phyloP scores from a whole-genome alignment of 2,797 vertebrate species.

The Prionace glauca region DNA sequence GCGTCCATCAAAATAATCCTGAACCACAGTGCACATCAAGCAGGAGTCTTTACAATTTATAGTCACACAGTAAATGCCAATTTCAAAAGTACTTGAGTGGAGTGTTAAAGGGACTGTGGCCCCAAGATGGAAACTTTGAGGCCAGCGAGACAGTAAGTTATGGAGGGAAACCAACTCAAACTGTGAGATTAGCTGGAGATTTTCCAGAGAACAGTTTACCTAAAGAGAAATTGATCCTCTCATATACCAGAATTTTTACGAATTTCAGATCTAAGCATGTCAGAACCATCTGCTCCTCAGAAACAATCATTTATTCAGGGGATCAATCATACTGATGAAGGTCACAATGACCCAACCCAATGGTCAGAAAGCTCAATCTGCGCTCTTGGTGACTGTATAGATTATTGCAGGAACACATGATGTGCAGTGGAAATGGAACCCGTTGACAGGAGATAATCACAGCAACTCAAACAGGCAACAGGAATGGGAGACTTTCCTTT shows the following conservation, averaged over 20 bases:
- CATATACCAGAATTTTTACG: not conserved
- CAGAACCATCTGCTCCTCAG: not conserved
- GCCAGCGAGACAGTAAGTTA: not conserved
- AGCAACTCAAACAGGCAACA: not conserved
- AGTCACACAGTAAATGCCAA: not conserved
- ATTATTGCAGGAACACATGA: not conserved
- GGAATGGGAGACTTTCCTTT: not conserved
- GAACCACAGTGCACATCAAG: not conserved
- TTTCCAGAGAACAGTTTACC: constrained; percentile 13
- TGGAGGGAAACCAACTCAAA: not conserved
- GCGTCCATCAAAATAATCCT: not conserved
- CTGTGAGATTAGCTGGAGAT: no score
- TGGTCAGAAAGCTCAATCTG: not conserved
- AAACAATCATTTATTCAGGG: not conserved
- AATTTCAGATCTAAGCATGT: not conserved
- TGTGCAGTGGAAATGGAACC: not conserved
- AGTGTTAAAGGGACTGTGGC: not conserved
- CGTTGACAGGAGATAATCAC: not conserved
- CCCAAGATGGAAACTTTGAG: constrained; percentile 3
- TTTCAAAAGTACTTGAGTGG: not conserved
- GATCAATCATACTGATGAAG: not conserved
- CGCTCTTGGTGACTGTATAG: not conserved
- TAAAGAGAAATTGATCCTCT: not conserved
- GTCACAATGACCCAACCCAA: constrained; percentile 18
- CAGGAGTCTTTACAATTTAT: not conserved